These are phyloP conservation scores for Poeciliopsis paucimaculata DNA, from an alignment of 2,797 vertebrate species.

Conservation along the genomic window DNA sequence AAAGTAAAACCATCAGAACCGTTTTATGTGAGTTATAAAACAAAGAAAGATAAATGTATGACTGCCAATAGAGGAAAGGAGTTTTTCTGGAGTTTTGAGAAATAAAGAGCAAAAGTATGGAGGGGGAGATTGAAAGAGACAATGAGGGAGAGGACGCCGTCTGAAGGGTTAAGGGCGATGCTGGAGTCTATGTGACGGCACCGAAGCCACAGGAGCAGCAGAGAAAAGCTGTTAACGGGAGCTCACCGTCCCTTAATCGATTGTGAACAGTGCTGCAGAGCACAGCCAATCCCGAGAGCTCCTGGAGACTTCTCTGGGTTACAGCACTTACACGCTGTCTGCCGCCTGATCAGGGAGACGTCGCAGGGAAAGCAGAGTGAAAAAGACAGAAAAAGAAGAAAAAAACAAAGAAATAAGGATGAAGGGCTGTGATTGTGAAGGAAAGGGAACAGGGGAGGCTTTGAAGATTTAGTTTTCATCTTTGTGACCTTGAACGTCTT, in stretches of 20 bases:
- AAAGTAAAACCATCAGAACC: slow-evolving; percentile 23
- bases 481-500: slow-evolving; percentile 65
- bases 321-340: slow-evolving; percentile 83
- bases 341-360: slow-evolving; percentile 70
- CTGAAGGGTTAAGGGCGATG: slow-evolving; percentile 70
- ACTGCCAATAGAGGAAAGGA: slow-evolving; percentile 34
- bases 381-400: slow-evolving; percentile 56
- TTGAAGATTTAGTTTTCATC: slow-evolving; percentile 59
- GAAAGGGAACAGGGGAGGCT: slow-evolving; percentile 47
- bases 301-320: slow-evolving; percentile 79
- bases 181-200: slow-evolving; percentile 76
- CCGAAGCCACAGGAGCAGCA: slow-evolving; percentile 78
- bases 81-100: slow-evolving; percentile 53
- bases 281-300: slow-evolving; percentile 79
- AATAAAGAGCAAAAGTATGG: slow-evolving; percentile 58
- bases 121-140: slow-evolving; percentile 38
- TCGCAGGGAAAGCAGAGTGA: slow-evolving; percentile 61
- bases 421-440: slow-evolving; percentile 46
- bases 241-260: slow-evolving; percentile 82
- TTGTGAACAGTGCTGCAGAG: slow-evolving; percentile 81
- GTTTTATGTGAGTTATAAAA: slow-evolving; percentile 29
- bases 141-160: slow-evolving; percentile 46
- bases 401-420: slow-evolving; percentile 49
- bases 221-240: slow-evolving; percentile 82
- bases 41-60: slow-evolving; percentile 42